A percentile compares a stretch with the other conserved stretches of the same genome.
Conservation (phyloP, 1,140 invertebrate species). For the Nasonia giraulti region DNA sequence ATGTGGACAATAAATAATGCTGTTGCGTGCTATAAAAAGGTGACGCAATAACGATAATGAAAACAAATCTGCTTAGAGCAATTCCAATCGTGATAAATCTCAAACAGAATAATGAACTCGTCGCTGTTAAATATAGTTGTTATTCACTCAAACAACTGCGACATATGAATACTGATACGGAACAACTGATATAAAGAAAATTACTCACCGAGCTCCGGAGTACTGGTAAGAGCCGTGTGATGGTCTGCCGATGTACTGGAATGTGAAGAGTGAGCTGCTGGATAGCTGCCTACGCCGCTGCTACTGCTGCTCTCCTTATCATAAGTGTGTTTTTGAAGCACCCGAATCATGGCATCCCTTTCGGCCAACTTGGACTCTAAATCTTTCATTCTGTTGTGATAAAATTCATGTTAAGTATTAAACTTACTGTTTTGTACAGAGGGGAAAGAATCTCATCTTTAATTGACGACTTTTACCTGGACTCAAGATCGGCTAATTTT, state of each 20-base stretch:
- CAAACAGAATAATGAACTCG: not conserved
- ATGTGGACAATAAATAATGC: not conserved
- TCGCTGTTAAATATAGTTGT: not conserved
- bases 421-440: not conserved
- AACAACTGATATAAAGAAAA: not conserved
- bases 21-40: not conserved
- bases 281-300: constrained; percentile 72
- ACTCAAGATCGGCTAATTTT: constrained; percentile 88
- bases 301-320: constrained; percentile 79
- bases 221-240: constrained; percentile 67
- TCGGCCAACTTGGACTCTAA: constrained; percentile 91
- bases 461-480: constrained; percentile 74
- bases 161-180: not conserved
- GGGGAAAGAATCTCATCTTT: not conserved
- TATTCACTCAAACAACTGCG: not conserved
- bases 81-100: too few species aligned
- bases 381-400: constrained; percentile 84
- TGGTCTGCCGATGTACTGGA: constrained; percentile 72
- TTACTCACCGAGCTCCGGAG: constrained; percentile 70
- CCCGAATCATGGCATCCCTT: constrained; percentile 92
- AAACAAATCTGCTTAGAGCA: too few species aligned
- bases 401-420: constrained; percentile 48
- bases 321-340: constrained; percentile 87
- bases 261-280: constrained; percentile 71
- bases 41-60: not conserved